Base-by-base conservation (phyloP, 1,140 invertebrate species). In the Macrotrachela quadricornifera region DNA sequence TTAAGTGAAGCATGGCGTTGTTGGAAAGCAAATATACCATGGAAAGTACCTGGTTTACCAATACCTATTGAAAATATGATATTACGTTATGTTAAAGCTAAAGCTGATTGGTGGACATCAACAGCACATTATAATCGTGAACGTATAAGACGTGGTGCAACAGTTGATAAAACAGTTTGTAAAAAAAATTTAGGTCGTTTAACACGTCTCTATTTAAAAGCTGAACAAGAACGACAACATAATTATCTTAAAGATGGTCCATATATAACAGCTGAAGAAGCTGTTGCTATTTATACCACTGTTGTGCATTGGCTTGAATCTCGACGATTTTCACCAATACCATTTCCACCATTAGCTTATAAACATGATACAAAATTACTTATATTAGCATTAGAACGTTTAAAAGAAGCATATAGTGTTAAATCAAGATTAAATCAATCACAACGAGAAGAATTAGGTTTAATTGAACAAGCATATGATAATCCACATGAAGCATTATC, bases 51-150 rank as follows among this genome's bases (percentile, higher is more conserved):
- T 11, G 92, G 92, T 6, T 71, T 99, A 10, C 94, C 94, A 0
- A 97, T 86, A 46, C 94, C 94, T 0, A 96, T 99, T 62, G 94
- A 99, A 72, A 99, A 96, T 69, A 99, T 99, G 92, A 99, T 99
- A 60, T 76, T 99, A 16, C 78, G 94, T 43, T 99, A 96, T 69
- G 92, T 99, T 0, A 99, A 99, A 69, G 96, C 96, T 80, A 99
- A 99, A 68, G 92, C 94, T 0, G 94, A 99, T 70, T 99, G 94
- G 94, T 99, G 94, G 94, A 99, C 94, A 0, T 99, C 97, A 69
- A 99, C 94, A 0, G 92, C 92, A 1, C 94, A 99, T 72, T 99
- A 99, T 68, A 99, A 99, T 72, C 77, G 94, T 21, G 94, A 99
- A 70, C 75, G 94, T 57, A 74, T 75, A 51, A 56, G 74, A 36